Conservation (phyloP, 2,888 invertebrate species). For the Parelbella ahira region DNA sequence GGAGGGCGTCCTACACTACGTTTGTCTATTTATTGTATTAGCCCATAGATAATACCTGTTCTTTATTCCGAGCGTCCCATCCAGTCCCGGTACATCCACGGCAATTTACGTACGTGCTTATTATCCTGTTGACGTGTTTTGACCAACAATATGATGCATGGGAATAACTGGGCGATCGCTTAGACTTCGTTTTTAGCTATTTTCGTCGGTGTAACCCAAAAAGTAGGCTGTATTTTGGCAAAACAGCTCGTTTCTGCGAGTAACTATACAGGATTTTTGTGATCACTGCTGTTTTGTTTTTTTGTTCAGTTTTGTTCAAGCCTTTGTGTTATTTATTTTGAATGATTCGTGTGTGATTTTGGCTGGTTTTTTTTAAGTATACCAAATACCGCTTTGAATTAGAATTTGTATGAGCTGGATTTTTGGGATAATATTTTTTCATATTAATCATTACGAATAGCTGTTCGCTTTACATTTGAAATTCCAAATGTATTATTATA, state of each 20-base stretch:
- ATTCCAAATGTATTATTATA: no score
- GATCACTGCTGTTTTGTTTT: conserved; percentile 1
- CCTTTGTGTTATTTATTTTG: conserved; percentile 1
- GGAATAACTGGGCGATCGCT: conserved; percentile 30
- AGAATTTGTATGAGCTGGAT: no score
- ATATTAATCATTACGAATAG: no score
- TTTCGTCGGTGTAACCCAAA: conserved; percentile 1
- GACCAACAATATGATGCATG: conserved; percentile 47
- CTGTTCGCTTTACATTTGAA: no score
- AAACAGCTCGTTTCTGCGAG: conserved; percentile 8
- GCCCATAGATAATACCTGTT: no score
- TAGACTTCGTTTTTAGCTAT: conserved; percentile 8
- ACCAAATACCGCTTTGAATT: no score
- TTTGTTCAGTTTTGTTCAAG: no score
- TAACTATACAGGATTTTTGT: conserved; percentile 8
- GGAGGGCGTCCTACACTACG: no score
- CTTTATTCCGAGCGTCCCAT: not conserved
- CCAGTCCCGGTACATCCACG: not conserved
- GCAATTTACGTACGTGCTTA: conserved; percentile 36
- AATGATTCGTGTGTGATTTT: conserved; percentile 3
- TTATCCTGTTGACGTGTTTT: conserved; percentile 56
- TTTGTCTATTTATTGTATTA: no score
- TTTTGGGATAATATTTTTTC: no score
- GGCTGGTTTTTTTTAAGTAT: no score
- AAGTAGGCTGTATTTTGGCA: conserved; percentile 5